Evolutionary conservation across 2,888 invertebrate genomes (phyloP), one percentile per base, ranked within the genome.

Genomic region (Blera fallax): DNA sequence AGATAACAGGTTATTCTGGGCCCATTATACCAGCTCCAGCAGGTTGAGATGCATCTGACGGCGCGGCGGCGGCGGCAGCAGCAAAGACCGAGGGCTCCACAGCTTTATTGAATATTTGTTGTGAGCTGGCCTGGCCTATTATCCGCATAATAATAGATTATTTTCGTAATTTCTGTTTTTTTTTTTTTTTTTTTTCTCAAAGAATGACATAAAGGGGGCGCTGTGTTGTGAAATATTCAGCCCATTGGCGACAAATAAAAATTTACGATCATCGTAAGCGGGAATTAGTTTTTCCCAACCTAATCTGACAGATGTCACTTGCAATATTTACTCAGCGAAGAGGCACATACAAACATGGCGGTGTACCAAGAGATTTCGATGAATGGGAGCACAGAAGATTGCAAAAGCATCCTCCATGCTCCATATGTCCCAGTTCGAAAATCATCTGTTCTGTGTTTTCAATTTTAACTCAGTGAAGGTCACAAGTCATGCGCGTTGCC

Each of bases 381-480:
- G 80, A 70, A 70, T 76, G 77, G 84, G 84, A 70, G 74, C 62
- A 18, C 80, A 84, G 69, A 50, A 52, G 50, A 43, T 43, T 69
- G 56, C 62, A 27, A 64, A 62, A 74, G 67, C 40, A 56, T 69
- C 64, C 32, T 40, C 16, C 11, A 56, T 69, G 56, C 32, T 40
- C 16, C 11, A 14, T 56, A 4, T 3, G 48, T 6, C 48, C 24
- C 11, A 34, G 24, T 54, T 58, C 43, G 32, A 52, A 48, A 73
- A 79, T 79, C 83, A 84, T 84, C 79, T 79, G 83, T 79, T 84
- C 40, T 37, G 45, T 78, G 77, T 69, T 74, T 64, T 60, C 56
- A 48, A 34, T 56, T 78, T 40, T 8, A 34, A 56, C 32, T 24
- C 43, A 48, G 10, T 79, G 79, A 84, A 84, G 83, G 83, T 79